phyloP scores from a whole-genome alignment of 2,797 vertebrate genomes.

The Myotis vivesi region DNA sequence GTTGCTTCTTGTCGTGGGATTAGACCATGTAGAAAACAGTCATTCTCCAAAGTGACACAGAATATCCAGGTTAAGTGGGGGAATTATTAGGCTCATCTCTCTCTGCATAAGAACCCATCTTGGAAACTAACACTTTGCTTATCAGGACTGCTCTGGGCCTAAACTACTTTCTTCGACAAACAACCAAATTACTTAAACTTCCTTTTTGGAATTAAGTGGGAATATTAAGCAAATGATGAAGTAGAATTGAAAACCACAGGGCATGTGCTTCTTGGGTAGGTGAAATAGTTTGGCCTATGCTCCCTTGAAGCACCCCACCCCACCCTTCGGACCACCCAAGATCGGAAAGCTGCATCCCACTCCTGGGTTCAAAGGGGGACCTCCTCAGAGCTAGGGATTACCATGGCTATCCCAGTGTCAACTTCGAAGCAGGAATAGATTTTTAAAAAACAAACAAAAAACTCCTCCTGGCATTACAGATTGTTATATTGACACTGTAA shows the following conservation, averaged over 20 bases:
- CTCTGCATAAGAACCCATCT: not conserved
- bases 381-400: not conserved
- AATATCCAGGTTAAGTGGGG: not conserved
- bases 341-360: not conserved
- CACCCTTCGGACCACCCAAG: not conserved
- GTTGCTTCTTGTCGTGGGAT: not conserved
- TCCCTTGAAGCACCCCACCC: not conserved
- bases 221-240: constrained; percentile 41
- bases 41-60: constrained; percentile 11
- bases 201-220: constrained; percentile 39
- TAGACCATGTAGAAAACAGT: not conserved
- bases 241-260: not conserved
- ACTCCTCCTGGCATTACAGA: not conserved
- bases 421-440: not conserved
- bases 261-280: not conserved
- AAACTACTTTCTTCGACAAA: constrained; percentile 45
- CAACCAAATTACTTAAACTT: constrained; percentile 19
- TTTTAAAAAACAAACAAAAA: not conserved
- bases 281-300: not conserved
- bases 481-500: not conserved
- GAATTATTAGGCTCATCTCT: not conserved
- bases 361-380: not conserved
- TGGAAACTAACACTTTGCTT: not conserved
- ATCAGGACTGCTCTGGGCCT: not conserved
- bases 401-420: not conserved